Base-by-base conservation (phyloP, 2,113 vertebrate genomes). In the Neodontobutis hainanensis region DNA sequence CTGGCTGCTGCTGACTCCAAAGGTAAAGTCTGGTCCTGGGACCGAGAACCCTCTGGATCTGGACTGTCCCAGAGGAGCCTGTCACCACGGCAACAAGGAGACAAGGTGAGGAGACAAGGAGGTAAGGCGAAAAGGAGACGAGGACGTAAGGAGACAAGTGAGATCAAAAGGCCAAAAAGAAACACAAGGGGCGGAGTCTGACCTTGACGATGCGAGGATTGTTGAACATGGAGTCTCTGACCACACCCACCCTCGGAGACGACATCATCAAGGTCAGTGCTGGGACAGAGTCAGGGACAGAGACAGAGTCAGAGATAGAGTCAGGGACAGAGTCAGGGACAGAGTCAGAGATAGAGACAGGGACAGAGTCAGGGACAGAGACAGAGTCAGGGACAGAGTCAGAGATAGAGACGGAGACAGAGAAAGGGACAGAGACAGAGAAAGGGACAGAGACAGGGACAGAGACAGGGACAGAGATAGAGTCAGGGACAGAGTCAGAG, bases 201-300 rank as follows among this genome's bases (percentile, higher is more conserved):
- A 81, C 82, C 82, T 78, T 80, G 8, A 81, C 73, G 12, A 75
- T 61, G 59, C 75, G 69, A 0, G 77, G 82, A 56, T 84, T 70
- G 58, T 50, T 65, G 61, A 55, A 11, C 88, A 84, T 87, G 11
- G 85, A 85, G 11, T 83, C 61, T 68, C 85, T 78, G 76, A 83
- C 60, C 60, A 87, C 82, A 16, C 88, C 86, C 59, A 86, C 2
- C 35, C 70, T 56, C 0, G 76, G 81, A 5, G 78, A 82, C 0
- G 76, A 56, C 85, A 85, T 65, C 51, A 53, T 35, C 11, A 34
- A 32, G 51, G 11, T 27, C 19, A 27, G 5, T 53, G 51, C 11
- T 53, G 32, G 5, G 55, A 57, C 44, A 46, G 44, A 46, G 44
- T 2, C 42, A 27, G 19, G 19, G 19, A 27, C 19, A 27, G 19